Percentiles rank a stretch among this genome's conserved stretches.
These are phyloP conservation scores for Muricea muricata DNA, from an alignment of 92 coral and sea anemone genomes.

Conservation along the genomic window DNA sequence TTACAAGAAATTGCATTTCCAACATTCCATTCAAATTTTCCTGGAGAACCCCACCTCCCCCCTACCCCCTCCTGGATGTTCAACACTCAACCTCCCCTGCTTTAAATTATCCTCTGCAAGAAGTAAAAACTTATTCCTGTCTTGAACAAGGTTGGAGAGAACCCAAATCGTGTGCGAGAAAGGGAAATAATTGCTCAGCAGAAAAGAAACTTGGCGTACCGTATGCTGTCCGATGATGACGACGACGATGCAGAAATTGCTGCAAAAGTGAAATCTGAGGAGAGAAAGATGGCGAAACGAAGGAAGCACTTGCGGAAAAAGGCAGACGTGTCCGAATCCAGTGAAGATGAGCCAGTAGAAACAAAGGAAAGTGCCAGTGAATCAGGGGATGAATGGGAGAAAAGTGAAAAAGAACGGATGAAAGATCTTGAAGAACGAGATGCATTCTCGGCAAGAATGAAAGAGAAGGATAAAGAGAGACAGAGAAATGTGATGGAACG, in stretches of 20 bases:
- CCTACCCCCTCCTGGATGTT: too few relatives aligned
- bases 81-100: too few relatives aligned
- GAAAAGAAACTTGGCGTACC: conserved; percentile 71
- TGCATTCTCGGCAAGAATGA: conserved; percentile 92
- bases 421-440: conserved; percentile 90
- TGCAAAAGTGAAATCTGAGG: conserved; percentile 22
- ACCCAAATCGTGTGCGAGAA: conserved; percentile 91
- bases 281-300: conserved; percentile 73
- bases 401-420: conserved; percentile 74
- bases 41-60: too few relatives aligned
- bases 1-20: too few relatives aligned
- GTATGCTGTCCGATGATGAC: conserved; percentile 85
- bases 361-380: conserved; percentile 59
- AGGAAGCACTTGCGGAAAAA: conserved; percentile 88
- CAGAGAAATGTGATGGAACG: conserved; percentile 88
- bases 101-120: too few relatives aligned
- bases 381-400: conserved; percentile 89
- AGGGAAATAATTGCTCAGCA: conserved; percentile 79
- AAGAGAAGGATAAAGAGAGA: conserved; percentile 82
- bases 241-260: conserved; percentile 72
- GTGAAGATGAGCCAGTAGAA: conserved; percentile 57
- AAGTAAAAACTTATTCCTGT: not conserved
- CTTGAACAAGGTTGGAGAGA: conserved; percentile 55
- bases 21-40: too few relatives aligned
- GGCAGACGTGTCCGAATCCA: conserved; percentile 72